A percentile compares a stretch with the other conserved stretches of the same genome.
Evolutionary conservation across 1,140 invertebrate genomes (phyloP).

Genomic region (Gryon sp.): DNA sequence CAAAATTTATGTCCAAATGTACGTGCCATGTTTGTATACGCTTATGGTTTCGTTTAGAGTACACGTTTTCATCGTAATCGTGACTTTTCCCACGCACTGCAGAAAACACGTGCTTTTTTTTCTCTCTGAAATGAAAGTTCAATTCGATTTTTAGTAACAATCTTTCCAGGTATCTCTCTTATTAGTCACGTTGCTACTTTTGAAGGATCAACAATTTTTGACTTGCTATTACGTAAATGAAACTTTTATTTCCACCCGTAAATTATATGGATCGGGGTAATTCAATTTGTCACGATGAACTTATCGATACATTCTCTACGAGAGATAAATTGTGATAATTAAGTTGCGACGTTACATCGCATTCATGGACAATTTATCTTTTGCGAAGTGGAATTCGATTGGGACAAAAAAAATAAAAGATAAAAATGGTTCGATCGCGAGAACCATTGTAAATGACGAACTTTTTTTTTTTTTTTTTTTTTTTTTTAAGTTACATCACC

Average conservation of each 20-base stretch:
- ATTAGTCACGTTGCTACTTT: neutral
- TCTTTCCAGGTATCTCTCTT: too few relatives aligned
- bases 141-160: too few relatives aligned
- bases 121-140: too few relatives aligned
- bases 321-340: constrained; percentile 50
- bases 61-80: constrained; percentile 20
- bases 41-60: constrained; percentile 9
- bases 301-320: constrained; percentile 43
- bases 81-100: constrained; percentile 5
- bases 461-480: neutral
- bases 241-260: constrained; percentile 32
- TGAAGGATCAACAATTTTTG: constrained; percentile 4
- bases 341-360: constrained; percentile 38
- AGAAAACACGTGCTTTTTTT: too few relatives aligned
- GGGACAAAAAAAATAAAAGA: constrained; percentile 25
- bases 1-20: constrained; percentile 19
- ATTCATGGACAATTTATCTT: constrained; percentile 37
- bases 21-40: constrained; percentile 15
- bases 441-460: constrained; percentile 1
- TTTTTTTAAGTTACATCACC: too few relatives aligned
- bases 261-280: constrained; percentile 34
- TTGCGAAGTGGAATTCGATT: constrained; percentile 24
- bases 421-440: neutral
- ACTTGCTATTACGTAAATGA: constrained; percentile 20
- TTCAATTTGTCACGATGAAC: constrained; percentile 54